Percentiles rank a stretch among this genome's conserved stretches.
These are phyloP conservation scores for Oryzias woworae DNA, from an alignment of 2,113 vertebrate species.

Conservation along the genomic window DNA sequence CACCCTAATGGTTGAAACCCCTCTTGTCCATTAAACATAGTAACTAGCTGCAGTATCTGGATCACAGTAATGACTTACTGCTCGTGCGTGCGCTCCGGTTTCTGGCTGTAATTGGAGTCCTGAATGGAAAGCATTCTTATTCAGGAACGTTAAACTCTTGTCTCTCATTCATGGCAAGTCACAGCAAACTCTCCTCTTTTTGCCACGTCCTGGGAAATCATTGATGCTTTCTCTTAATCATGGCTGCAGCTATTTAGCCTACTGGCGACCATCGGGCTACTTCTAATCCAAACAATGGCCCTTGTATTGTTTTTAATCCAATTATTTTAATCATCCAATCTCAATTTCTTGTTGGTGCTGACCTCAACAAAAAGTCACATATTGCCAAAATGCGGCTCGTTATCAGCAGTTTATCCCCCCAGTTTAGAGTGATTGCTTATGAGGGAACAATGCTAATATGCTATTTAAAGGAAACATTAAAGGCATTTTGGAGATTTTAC, in stretches of 20 bases:
- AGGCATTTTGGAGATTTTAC: slow-evolving; percentile 7
- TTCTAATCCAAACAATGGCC: slow-evolving; percentile 16
- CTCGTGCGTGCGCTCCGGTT: slow-evolving; percentile 57
- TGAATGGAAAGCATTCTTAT: slow-evolving; percentile 21
- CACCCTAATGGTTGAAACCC: slow-evolving; percentile 72
- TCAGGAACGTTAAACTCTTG: neutral
- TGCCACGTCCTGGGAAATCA: slow-evolving; percentile 29
- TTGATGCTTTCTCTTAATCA: slow-evolving; percentile 10
- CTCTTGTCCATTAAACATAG: slow-evolving; percentile 67
- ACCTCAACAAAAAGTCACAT: slow-evolving; percentile 32
- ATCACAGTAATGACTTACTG: slow-evolving; percentile 72
- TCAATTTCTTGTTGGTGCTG: slow-evolving; percentile 18
- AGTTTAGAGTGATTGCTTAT: slow-evolving; percentile 29
- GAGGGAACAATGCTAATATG: slow-evolving; percentile 16
- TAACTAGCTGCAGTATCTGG: slow-evolving; percentile 53
- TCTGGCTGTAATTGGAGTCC: slow-evolving; percentile 60
- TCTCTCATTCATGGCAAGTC: slow-evolving; percentile 24
- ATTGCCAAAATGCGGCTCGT: slow-evolving; percentile 40
- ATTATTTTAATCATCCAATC: slow-evolving; percentile 9
- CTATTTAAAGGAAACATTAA: slow-evolving; percentile 22
- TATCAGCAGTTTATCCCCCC: slow-evolving; percentile 10
- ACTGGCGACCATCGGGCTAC: slow-evolving; percentile 2
- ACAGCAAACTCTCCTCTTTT: slow-evolving; percentile 39
- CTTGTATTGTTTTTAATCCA: slow-evolving; percentile 14
- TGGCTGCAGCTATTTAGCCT: slow-evolving; percentile 1